phyloP scores from a whole-genome alignment of 2,797 vertebrate species.

The Limosa lapponica region DNA sequence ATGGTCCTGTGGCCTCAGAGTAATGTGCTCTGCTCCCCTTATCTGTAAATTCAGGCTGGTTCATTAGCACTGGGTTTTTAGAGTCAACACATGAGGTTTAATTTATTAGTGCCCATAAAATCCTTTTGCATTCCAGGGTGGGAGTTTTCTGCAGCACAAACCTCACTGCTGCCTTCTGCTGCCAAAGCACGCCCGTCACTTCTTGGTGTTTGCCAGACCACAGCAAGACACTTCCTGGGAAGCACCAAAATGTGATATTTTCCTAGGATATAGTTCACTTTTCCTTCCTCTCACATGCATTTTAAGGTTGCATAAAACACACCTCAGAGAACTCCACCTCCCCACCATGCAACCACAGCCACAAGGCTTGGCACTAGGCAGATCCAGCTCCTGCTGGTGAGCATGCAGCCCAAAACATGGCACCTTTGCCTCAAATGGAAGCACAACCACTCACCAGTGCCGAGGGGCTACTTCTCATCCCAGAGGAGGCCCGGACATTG shows the following conservation, averaged over 20 bases:
- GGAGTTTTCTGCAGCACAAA: conserved; percentile 10
- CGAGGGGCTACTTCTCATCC: not conserved
- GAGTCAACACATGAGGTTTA: conserved; percentile 18
- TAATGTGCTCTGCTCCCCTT: not conserved
- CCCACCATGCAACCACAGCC: not conserved
- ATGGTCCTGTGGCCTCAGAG: not conserved
- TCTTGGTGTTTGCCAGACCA: not conserved
- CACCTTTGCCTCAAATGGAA: not conserved
- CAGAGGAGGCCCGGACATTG: not conserved
- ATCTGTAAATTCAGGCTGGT: conserved; percentile 7
- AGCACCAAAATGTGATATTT: not conserved
- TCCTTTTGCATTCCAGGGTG: not conserved
- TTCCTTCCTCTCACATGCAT: not conserved
- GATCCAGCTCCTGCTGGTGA: not conserved
- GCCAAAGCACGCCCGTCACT: conserved; percentile 8
- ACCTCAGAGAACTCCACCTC: not conserved
- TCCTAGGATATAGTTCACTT: not conserved
- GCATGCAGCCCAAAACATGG: not conserved
- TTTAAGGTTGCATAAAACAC: not conserved
- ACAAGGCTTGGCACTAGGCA: not conserved
- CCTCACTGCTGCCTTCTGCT: not conserved
- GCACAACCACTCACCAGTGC: not conserved
- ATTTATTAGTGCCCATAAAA: conserved; percentile 58
- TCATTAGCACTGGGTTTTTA: conserved; percentile 1
- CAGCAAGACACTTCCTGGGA: not conserved